Percentiles rank a stretch among this genome's conserved stretches.
Evolutionary conservation across 1,140 invertebrate genomes (phyloP).

Genomic region (Elymnias hypermnestra): DNA sequence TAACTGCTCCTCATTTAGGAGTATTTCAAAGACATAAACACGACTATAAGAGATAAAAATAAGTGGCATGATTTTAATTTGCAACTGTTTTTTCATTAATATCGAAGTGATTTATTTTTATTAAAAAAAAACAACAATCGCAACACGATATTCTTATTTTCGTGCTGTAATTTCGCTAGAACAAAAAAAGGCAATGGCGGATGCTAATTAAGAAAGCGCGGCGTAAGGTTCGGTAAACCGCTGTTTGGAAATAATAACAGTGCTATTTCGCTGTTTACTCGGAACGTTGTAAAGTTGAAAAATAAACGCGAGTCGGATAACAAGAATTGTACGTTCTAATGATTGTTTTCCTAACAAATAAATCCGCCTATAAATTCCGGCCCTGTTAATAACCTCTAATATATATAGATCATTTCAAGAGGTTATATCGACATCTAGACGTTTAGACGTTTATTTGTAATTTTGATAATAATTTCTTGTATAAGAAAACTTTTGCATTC

Average conservation of each 20-base stretch:
- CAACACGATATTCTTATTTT: slow-evolving; percentile 4
- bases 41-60: neutral
- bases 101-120: neutral
- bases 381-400: too few species aligned
- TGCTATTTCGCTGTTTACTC: neutral
- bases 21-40: too few species aligned
- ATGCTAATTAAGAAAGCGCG: slow-evolving; percentile 7
- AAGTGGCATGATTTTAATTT: too few species aligned
- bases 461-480: too few species aligned
- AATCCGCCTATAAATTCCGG: too few species aligned
- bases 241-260: slow-evolving; percentile 7
- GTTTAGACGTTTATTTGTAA: too few species aligned
- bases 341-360: too few species aligned
- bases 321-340: neutral
- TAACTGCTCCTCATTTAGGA: too few species aligned
- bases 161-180: slow-evolving; percentile 4
- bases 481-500: too few species aligned
- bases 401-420: too few species aligned
- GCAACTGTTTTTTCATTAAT: slow-evolving; percentile 4
- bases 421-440: too few species aligned
- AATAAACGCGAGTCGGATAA: neutral
- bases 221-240: slow-evolving; percentile 2
- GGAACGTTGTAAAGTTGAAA: neutral
- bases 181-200: slow-evolving; percentile 1
- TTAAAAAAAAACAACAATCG: neutral